These are phyloP conservation scores for Fukomys damarensis DNA, from an alignment of 2,113 vertebrate genomes.

Conservation along the genomic window DNA sequence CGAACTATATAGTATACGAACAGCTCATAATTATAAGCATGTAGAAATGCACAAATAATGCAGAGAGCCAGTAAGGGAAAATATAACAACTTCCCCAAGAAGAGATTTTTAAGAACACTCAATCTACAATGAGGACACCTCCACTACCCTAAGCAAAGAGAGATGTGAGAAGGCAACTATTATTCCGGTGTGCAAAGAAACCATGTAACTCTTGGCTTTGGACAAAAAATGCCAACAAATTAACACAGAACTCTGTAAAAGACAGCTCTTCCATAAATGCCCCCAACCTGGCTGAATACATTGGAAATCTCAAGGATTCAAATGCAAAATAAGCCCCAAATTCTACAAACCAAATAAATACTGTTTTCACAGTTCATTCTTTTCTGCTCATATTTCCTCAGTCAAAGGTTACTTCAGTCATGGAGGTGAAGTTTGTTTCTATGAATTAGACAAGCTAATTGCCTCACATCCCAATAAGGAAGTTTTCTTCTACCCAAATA, in stretches of 20 bases:
- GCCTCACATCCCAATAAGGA: background rate
- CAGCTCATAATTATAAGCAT: slow-evolving; percentile 53
- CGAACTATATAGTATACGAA: slow-evolving; percentile 16
- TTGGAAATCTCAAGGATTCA: slow-evolving; percentile 51
- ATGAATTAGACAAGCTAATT: slow-evolving; percentile 14
- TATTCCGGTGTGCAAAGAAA: slow-evolving; percentile 54
- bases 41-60: slow-evolving; percentile 40
- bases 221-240: slow-evolving; percentile 44
- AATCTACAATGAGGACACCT: slow-evolving; percentile 12
- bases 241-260: slow-evolving; percentile 36
- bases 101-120: slow-evolving; percentile 15
- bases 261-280: slow-evolving; percentile 53
- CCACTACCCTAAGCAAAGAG: slow-evolving; percentile 48
- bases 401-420: slow-evolving; percentile 15
- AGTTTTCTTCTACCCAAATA: slow-evolving; percentile 41
- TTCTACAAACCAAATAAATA: slow-evolving; percentile 38
- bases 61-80: slow-evolving; percentile 45
- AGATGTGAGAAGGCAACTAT: slow-evolving; percentile 39
- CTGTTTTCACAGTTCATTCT: background rate
- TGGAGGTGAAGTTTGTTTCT: slow-evolving; percentile 18
- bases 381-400: slow-evolving; percentile 58
- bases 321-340: slow-evolving; percentile 47
- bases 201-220: slow-evolving; percentile 45
- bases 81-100: background rate
- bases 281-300: background rate